Base-by-base conservation (phyloP, 64 coral and sea anemone species). In the Trachythela sp. region DNA sequence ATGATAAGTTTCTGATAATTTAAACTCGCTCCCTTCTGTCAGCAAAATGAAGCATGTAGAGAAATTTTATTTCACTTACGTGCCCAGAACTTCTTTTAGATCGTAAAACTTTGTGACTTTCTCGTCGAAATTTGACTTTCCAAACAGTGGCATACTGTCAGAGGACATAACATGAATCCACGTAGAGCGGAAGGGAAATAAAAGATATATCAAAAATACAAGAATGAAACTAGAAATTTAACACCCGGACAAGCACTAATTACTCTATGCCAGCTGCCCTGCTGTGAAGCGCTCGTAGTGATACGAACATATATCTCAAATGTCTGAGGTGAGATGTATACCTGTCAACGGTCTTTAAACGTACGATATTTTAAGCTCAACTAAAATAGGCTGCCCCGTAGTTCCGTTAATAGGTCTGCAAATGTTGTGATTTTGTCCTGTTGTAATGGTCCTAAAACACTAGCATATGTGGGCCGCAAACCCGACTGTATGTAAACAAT, bases 101-200 rank as follows among this genome's bases (percentile, higher is more conserved):
- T 91, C 93, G 88, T 94, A 99, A 41, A 93, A 95, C 84, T 99
- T 99, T 13, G 96, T 95, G 59, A 99, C 90, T 94, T 99, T 99
- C 49, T 99, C 96, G 60, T 99, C 96, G 50, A 99, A 99, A 77
- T 95, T 99, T 89, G 94, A 92, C 60, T 99, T 99, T 45, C 96
- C 96, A 42, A 99, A 99, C 39, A 99, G 89, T 51, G 96, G 96
- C 96, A 99, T 99, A 87, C 96, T 99, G 91, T 85, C 91, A 77
- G 86, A 54, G 20, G 80, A 60, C 76, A 93, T 80, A 5, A 80
- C 75, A 39, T 22, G 75, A 72, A n/a, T 45, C 42, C 42, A 45
- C 42, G 42, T 11, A 45, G 42, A 39, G 15, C 33, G 75, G 37
- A 80, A 80, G 35, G 68, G 15, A 39, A 80, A 80, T 37, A 80